These are phyloP conservation scores for Zeus faber DNA, from an alignment of 2,113 vertebrate genomes.

Conservation along the genomic window DNA sequence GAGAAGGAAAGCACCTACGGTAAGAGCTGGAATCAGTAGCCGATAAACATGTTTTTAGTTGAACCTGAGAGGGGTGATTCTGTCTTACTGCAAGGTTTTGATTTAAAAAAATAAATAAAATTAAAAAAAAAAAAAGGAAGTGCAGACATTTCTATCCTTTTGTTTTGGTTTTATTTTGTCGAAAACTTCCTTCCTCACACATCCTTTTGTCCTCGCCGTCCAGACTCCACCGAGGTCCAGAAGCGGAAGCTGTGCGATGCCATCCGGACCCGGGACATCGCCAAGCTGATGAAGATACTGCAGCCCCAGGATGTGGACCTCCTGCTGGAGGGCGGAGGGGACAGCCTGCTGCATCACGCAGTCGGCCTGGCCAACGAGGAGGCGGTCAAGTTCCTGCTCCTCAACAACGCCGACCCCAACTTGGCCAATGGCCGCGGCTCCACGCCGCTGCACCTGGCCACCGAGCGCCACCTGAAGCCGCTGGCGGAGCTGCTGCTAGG, in stretches of 20 bases:
- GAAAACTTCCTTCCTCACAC: no score
- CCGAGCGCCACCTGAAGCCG: constrained; percentile 80
- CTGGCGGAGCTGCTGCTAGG: constrained; percentile 87
- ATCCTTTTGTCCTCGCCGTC: background rate
- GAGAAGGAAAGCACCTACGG: constrained; percentile 88
- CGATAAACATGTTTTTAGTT: no score
- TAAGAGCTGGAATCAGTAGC: constrained; percentile 41
- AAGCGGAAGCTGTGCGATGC: constrained; percentile 90
- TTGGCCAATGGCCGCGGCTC: constrained; percentile 82
- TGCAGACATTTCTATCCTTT: no score
- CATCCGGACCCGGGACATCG: constrained; percentile 85
- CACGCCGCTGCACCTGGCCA: constrained; percentile 89
- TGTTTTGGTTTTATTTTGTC: no score
- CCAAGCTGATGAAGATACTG: constrained; percentile 95
- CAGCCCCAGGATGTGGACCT: constrained; percentile 98
- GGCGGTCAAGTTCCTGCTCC: constrained; percentile 90
- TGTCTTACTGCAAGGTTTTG: no score
- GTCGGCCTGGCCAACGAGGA: constrained; percentile 88
- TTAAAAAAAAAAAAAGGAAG: no score
- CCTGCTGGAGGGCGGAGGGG: constrained; percentile 82
- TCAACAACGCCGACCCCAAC: constrained; percentile 91
- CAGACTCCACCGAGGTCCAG: constrained; percentile 89
- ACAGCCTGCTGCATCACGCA: constrained; percentile 88
- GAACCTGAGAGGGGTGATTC: no score
- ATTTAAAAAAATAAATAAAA: no score